phyloP scores from a whole-genome alignment of 1,140 invertebrate species.

The Belonocnema kinseyi region DNA sequence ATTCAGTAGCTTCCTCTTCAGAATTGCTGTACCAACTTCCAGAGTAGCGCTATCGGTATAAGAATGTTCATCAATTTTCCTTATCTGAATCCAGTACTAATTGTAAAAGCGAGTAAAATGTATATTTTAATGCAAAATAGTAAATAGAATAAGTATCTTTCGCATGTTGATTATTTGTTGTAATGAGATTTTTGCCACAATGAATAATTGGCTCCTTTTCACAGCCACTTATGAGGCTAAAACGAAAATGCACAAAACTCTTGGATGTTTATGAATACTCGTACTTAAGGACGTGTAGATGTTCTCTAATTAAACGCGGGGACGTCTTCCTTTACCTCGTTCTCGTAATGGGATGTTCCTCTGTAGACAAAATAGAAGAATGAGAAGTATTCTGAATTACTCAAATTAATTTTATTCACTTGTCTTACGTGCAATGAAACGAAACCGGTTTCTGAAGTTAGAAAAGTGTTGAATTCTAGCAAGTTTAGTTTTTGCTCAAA shows the following conservation, averaged over 20 bases:
- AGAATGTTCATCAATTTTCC: no score
- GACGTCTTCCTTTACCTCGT: constrained; percentile 89
- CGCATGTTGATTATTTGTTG: no score
- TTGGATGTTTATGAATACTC: no score
- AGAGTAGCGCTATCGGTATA: no score
- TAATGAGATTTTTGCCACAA: no score
- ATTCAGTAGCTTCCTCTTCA: no score
- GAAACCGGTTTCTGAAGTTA: constrained; percentile 87
- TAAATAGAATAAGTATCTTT: no score
- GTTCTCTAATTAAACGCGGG: constrained; percentile 91
- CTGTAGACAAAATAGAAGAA: constrained; percentile 94
- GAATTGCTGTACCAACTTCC: no score
- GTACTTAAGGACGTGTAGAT: constrained; percentile 94
- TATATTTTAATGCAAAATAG: no score
- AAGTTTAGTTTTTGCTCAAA: no score
- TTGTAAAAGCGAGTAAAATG: no score
- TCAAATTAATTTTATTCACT: constrained; percentile 91
- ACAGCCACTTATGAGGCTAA: constrained; percentile 87
- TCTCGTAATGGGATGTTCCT: constrained; percentile 94
- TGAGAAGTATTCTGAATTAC: constrained; percentile 95
- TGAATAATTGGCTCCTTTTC: constrained; percentile 49
- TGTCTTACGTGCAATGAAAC: constrained; percentile 86
- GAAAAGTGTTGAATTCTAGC: constrained; percentile 95
- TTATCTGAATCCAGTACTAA: no score
- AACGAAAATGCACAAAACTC: constrained; percentile 90